Evolutionary conservation across 1,140 invertebrate genomes (phyloP).

Genomic region (Drosophila tani): DNA sequence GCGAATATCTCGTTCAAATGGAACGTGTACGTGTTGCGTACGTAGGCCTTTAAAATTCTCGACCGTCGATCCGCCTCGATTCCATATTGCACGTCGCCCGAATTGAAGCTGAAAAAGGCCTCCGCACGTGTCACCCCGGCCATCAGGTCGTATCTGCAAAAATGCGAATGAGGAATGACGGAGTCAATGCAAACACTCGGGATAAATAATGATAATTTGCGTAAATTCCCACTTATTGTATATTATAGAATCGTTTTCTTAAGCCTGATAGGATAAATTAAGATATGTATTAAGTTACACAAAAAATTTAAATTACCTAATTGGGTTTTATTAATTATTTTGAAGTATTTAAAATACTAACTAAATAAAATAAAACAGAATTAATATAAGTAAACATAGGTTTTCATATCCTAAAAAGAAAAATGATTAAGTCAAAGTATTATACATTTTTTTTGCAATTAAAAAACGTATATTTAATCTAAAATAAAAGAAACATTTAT

Average conservation of each 20-base stretch:
- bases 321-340: too few species aligned
- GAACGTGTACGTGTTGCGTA: slow-evolving; percentile 96
- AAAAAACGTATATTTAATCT: neutral
- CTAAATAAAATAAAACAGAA: neutral
- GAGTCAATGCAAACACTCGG: slow-evolving; percentile 11
- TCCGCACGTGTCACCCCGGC: slow-evolving; percentile 95
- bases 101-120: slow-evolving; percentile 95
- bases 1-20: slow-evolving; percentile 93
- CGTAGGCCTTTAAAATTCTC: slow-evolving; percentile 96
- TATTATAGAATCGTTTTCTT: too few species aligned
- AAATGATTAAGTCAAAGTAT: too few species aligned
- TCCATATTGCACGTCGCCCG: slow-evolving; percentile 95
- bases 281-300: too few species aligned
- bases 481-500: neutral
- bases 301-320: too few species aligned
- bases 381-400: neutral
- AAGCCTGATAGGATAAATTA: too few species aligned
- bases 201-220: neutral
- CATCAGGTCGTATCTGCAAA: slow-evolving; percentile 94
- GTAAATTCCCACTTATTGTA: too few species aligned
- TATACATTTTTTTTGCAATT: too few species aligned
- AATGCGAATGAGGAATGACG: slow-evolving; percentile 27
- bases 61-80: slow-evolving; percentile 95
- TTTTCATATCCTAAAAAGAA: neutral
- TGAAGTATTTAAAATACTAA: too few species aligned